A percentile compares a stretch with the other conserved stretches of the same genome.
Conservation (phyloP, 1,140 invertebrate species). For the Helicoverpa zea region DNA sequence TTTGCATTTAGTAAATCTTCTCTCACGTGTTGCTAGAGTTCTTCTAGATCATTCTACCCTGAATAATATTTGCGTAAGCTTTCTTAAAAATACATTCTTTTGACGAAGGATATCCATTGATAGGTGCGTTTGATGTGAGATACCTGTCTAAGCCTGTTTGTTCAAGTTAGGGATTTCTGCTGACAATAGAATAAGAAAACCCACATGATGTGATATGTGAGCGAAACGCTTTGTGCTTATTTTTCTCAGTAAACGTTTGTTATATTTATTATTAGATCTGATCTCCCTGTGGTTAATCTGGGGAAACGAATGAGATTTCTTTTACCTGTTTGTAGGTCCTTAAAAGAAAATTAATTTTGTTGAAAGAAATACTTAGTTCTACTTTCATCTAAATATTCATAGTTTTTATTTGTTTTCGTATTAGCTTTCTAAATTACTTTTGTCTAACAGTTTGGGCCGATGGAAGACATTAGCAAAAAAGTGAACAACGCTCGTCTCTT, state of each 20-base stretch:
- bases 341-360: neutral
- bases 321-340: neutral
- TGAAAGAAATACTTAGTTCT: neutral
- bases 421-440: neutral
- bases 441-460: neutral
- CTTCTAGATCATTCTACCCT: neutral
- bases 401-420: neutral
- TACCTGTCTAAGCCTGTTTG: constrained; percentile 40
- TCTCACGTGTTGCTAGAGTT: neutral
- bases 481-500: neutral
- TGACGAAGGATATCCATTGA: constrained; percentile 21
- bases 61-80: constrained; percentile 7
- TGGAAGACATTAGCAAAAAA: neutral
- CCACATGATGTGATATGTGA: constrained; percentile 22
- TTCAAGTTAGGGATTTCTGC: constrained; percentile 40
- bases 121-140: constrained; percentile 29
- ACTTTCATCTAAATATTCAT: neutral
- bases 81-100: constrained; percentile 30
- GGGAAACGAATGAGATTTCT: neutral
- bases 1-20: constrained; percentile 1
- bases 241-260: constrained; percentile 36
- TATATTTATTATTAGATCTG: constrained; percentile 38
- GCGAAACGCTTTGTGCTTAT: constrained; percentile 30
- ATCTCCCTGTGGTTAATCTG: neutral
- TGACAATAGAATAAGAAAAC: constrained; percentile 43